phyloP scores from a whole-genome alignment of 2,113 vertebrate genomes.

The Oryzias javanicus region DNA sequence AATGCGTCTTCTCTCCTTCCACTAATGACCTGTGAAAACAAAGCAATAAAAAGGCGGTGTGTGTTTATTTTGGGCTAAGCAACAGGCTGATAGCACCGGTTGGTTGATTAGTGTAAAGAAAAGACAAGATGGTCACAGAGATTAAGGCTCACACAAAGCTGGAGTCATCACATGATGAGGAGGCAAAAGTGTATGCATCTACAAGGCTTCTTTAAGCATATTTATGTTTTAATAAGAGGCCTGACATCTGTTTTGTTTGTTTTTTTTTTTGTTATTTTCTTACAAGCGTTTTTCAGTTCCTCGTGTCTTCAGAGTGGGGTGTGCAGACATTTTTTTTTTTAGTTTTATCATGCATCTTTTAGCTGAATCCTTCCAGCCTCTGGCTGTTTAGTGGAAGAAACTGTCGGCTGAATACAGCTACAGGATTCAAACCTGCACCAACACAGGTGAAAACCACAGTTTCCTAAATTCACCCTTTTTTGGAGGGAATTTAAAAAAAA shows the following conservation, averaged over 20 bases:
- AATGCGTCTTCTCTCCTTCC: conserved; percentile 68
- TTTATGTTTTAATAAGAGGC: background rate
- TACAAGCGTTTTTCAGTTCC: conserved; percentile 43
- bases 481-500: conserved; percentile 24
- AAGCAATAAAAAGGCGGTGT: conserved; percentile 69
- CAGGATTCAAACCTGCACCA: conserved; percentile 13
- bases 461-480: conserved; percentile 15
- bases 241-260: conserved; percentile 10
- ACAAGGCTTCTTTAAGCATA: background rate
- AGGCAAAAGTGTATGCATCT: conserved; percentile 25
- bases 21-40: conserved; percentile 78
- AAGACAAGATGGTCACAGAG: conserved; percentile 61
- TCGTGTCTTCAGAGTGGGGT: conserved; percentile 35
- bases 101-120: conserved; percentile 65
- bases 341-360: conserved; percentile 26
- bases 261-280: conserved; percentile 20
- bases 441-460: conserved; percentile 15
- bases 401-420: conserved; percentile 27
- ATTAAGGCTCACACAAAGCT: conserved; percentile 34
- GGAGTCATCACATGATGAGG: conserved; percentile 37
- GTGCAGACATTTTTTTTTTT: conserved; percentile 31
- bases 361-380: conserved; percentile 47
- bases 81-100: conserved; percentile 73
- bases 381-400: conserved; percentile 37
- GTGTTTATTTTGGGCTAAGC: conserved; percentile 79